Base-by-base conservation (phyloP, 2,113 vertebrate genomes). In the Pimephales promelas region DNA sequence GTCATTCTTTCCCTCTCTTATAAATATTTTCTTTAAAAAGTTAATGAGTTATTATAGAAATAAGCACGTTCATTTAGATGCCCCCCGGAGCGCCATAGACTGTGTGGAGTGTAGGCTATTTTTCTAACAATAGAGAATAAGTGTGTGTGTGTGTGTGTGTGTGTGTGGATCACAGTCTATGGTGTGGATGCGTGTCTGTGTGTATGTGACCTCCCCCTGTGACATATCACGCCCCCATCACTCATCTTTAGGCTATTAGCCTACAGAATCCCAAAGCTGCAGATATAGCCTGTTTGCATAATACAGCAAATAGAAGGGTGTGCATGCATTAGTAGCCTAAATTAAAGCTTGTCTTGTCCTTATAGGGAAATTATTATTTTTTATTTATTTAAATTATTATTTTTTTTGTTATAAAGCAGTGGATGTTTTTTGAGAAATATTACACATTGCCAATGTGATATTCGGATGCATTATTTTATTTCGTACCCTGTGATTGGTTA, bases 231-330 rank as follows among this genome's bases (percentile, higher is more conserved):
- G 73, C 73, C 73, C 72, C 28, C 73, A 8, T 76, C 18, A 31
- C 24, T 52, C 45, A 49, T 28, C 75, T 77, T 76, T 22, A n/a
- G 54, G 75, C 74, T 59, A 9, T 26, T 59, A n/a, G n/a, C n/a
- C n/a, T n/a, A 34, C 34, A 34, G 22, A 77, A n/a, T 59, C 20
- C 13, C 24, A 24, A 59, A 49, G 47, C 13, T 77, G 34, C 18
- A 56, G 28, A 75, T 75, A 52, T 43, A 10, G 14, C 14, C 4
- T 49, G 26, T 43, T 43, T 45, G 26, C 13, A 43, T 45, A 61
- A 61, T 78, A 78, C 40, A 10, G 40, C 9, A 78, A 78, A 78
- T 61, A 61, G 14, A 18, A 45, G 28, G 57, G 34, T 16, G 31
- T 43, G 34, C 4, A 75, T 4, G 6, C 16, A 9, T 72, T n/a